These are phyloP conservation scores for Hydrophis major DNA, from an alignment of 2,797 vertebrate genomes.

Conservation along the genomic window DNA sequence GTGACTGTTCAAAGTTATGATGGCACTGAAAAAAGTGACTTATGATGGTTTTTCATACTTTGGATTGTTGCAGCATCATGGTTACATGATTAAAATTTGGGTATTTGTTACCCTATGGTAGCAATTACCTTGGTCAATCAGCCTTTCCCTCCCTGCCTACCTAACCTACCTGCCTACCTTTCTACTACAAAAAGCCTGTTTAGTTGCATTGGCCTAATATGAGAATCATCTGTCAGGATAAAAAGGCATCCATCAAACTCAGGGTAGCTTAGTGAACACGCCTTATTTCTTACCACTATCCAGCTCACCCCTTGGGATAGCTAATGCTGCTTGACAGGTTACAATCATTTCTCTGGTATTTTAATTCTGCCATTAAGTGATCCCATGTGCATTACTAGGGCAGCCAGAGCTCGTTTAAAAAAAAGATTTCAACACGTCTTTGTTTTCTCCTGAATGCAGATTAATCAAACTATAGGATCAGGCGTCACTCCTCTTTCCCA, in stretches of 20 bases:
- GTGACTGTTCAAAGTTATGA: no score
- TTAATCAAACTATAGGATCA: background rate
- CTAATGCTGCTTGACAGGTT: conserved; percentile 21
- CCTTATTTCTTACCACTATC: conserved; percentile 8
- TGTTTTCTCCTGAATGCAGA: conserved; percentile 46
- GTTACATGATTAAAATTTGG: no score
- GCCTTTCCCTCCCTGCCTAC: background rate
- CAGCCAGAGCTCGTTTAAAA: background rate
- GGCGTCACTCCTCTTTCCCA: background rate
- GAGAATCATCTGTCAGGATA: background rate
- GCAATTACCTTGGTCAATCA: background rate
- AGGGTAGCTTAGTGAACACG: background rate
- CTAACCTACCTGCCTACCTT: background rate
- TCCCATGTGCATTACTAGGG: background rate
- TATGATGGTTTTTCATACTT: no score
- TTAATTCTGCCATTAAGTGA: conserved; percentile 38
- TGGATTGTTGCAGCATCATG: no score
- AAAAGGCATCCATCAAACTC: background rate
- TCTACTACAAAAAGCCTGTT: background rate
- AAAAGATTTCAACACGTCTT: conserved; percentile 40
- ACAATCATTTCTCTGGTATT: conserved; percentile 31
- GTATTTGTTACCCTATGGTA: background rate
- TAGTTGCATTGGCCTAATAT: background rate
- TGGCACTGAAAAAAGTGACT: no score
- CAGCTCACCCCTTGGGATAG: background rate